Evolutionary conservation across 2,113 vertebrate genomes (phyloP).

Genomic region (Epinephelus lanceolatus): DNA sequence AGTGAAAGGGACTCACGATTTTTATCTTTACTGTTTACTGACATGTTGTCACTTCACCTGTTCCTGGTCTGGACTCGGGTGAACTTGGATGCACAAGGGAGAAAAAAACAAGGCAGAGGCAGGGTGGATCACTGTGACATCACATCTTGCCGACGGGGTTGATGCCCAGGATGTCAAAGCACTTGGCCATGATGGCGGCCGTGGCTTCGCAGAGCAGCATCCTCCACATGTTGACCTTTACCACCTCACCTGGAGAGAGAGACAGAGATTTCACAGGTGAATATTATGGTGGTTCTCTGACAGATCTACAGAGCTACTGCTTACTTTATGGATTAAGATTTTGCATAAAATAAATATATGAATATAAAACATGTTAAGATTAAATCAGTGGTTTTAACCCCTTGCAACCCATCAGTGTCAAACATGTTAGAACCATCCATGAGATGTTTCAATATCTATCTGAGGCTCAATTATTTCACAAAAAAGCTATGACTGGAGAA

Average conservation of each 20-base stretch:
- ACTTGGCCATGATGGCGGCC: slow-evolving; percentile 93
- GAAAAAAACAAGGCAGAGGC: background rate
- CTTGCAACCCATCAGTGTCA: no score
- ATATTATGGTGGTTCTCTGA: background rate
- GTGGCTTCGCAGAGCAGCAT: slow-evolving; percentile 95
- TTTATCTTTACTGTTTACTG: background rate
- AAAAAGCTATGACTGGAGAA: background rate
- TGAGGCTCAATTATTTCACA: background rate
- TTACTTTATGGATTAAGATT: no score
- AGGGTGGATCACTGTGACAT: slow-evolving; percentile 21
- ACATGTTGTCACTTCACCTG: background rate
- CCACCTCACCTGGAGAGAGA: slow-evolving; percentile 87
- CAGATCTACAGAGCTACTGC: background rate
- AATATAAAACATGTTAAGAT: no score
- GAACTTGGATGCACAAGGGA: background rate
- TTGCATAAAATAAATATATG: no score
- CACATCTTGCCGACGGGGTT: slow-evolving; percentile 96
- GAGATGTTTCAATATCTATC: background rate
- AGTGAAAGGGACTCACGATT: background rate
- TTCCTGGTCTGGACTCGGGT: background rate
- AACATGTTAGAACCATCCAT: no score
- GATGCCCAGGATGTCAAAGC: slow-evolving; percentile 95
- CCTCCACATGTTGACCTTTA: slow-evolving; percentile 97
- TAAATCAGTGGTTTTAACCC: no score
- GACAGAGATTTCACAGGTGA: background rate